phyloP scores from a whole-genome alignment of 2,888 invertebrate genomes.

The Lasioglossum villosulum region DNA sequence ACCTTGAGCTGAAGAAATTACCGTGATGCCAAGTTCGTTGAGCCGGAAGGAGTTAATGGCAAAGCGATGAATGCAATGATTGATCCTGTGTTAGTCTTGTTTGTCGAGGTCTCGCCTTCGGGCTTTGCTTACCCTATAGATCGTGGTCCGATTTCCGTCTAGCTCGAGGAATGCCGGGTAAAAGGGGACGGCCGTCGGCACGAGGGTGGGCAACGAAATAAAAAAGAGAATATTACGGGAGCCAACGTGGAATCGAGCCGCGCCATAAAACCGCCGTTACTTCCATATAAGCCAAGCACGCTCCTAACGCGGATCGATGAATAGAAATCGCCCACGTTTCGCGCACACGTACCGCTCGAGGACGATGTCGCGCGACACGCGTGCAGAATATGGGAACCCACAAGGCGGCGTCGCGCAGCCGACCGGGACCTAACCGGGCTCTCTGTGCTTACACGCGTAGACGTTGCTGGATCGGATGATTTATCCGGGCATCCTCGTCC shows the following conservation, averaged over 20 bases:
- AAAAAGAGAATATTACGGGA: constrained; percentile 62
- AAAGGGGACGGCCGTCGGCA: constrained; percentile 3
- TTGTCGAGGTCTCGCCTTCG: background rate
- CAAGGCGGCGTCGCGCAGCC: constrained; percentile 53
- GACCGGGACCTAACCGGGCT: constrained; percentile 48
- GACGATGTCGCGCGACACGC: constrained; percentile 68
- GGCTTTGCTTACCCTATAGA: background rate
- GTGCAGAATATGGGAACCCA: constrained; percentile 67
- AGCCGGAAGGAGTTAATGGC: background rate
- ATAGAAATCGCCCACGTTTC: constrained; percentile 72
- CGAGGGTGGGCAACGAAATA: constrained; percentile 33
- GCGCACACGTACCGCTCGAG: constrained; percentile 64
- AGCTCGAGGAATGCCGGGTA: constrained; percentile 24
- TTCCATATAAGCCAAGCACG: constrained; percentile 66
- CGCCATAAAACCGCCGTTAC: constrained; percentile 69
- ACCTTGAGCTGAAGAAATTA: too few species aligned
- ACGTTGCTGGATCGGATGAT: constrained; percentile 56
- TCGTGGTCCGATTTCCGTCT: background rate
- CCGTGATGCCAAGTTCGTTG: too few species aligned
- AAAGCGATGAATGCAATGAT: too few species aligned
- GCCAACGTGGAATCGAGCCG: constrained; percentile 56
- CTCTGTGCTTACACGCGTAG: constrained; percentile 57
- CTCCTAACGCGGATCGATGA: constrained; percentile 70
- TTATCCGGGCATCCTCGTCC: constrained; percentile 51
- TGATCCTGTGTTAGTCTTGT: background rate